Evolutionary conservation across 1,140 invertebrate species (phyloP).

Genomic region (Cardiocondyla obscurior): DNA sequence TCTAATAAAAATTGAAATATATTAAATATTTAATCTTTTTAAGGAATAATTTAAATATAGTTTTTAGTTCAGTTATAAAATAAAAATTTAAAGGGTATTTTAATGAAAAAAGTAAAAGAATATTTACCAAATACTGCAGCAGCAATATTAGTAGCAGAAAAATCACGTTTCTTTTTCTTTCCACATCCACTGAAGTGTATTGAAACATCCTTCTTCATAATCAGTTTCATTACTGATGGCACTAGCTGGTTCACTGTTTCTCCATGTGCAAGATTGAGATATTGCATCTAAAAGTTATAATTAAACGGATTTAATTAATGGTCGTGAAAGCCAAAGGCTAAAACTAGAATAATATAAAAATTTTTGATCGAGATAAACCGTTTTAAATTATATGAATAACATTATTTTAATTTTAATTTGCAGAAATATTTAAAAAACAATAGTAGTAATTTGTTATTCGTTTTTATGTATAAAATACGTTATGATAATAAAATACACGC

Average conservation of each 20-base stretch:
- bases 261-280: neutral
- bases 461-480: neutral
- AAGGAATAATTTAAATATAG: no score
- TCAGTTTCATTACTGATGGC: constrained; percentile 5
- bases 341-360: neutral
- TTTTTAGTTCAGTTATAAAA: no score
- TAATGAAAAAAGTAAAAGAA: neutral
- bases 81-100: neutral
- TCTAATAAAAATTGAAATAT: neutral
- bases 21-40: no score
- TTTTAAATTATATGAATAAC: no score
- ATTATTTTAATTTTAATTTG: no score
- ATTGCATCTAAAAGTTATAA: constrained; percentile 5
- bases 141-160: neutral
- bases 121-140: constrained; percentile 21
- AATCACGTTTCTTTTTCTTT: neutral
- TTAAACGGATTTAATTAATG: neutral
- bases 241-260: neutral
- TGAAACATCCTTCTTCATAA: neutral
- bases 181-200: constrained; percentile 3
- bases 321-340: no score
- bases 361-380: neutral
- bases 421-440: neutral
- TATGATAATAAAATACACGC: neutral
- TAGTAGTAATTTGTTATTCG: neutral